Base-by-base conservation (phyloP, 2,113 vertebrate species). In the Chrysochloris asiatica region DNA sequence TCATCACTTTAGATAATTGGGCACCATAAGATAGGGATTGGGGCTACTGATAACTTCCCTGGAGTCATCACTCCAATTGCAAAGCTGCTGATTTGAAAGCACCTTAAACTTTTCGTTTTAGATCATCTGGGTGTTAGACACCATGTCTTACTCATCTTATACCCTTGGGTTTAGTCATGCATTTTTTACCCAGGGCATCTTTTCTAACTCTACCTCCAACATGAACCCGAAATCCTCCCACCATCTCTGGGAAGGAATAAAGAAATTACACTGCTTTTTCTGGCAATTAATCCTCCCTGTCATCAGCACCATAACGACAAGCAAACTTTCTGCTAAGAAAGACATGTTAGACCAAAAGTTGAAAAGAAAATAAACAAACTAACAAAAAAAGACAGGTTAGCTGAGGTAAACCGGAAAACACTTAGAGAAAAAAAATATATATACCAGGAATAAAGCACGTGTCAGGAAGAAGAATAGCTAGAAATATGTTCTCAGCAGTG, bases 301-400 rank as follows among this genome's bases (percentile, higher is more conserved):
- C 45, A 30, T 0, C 1, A 52, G 38, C 45, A 84, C 77, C 13
- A 4, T 36, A 75, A 87, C 50, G 54, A 21, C 73, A 87, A 72
- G 77, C 52, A 65, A 50, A 59, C 56, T 82, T 87, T 50, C 69
- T 90, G 56, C 22, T 11, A 30, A 63, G 69, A 83, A 86, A 86
- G 38, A 59, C 11, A 84, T 88, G 43, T 26, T 26, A 69, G 69
- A 54, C 47, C 73, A 48, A 28, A 78, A 38, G 80, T 61, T 67
- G 86, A 89, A 94, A 85, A 22, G 33, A 79, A 91, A 84, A 56
- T 11, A 73, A 88, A 92, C 10, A 65, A 67, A 43, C 2, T 19
- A 50, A 26, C 65, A 11, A 36, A 72, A 28, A 19, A 59, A 28
- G 26, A 41, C 8, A 56, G 63, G 67, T 63, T 41, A 93, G 28